A percentile compares a stretch with the other conserved stretches of the same genome.
Conservation (phyloP, 2,113 vertebrate species). For the Eulemur rufifrons region DNA sequence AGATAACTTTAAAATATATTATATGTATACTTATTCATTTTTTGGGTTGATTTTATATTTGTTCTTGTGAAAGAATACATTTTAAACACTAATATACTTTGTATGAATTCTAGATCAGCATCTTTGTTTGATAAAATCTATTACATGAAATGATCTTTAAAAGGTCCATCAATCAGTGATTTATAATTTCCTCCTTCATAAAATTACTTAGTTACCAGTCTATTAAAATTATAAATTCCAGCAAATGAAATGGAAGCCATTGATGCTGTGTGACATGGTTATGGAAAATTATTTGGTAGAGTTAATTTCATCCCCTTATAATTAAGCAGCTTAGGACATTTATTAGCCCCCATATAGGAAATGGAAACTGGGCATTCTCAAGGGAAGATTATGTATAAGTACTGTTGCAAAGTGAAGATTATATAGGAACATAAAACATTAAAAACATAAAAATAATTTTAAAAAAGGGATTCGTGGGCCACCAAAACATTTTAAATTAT, state of each 20-base stretch:
- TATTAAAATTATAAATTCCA: conserved; percentile 48
- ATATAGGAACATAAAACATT: neutral
- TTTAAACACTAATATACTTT: neutral
- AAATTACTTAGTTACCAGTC: conserved; percentile 37
- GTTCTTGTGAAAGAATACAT: conserved; percentile 37
- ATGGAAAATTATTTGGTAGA: conserved; percentile 20
- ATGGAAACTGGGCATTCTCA: conserved; percentile 5
- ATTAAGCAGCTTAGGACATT: neutral
- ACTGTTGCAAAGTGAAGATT: neutral
- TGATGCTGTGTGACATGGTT: conserved; percentile 35
- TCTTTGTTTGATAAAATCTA: conserved; percentile 39
- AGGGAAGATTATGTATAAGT: neutral
- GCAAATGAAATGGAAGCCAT: conserved; percentile 41
- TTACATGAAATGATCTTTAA: neutral
- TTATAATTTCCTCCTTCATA: conserved; percentile 58
- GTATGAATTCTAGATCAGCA: conserved; percentile 6
- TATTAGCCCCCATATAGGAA: neutral
- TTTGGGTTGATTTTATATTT: neutral
- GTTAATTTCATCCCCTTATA: conserved; percentile 23
- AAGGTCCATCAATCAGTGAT: neutral
- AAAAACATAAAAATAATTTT: neutral
- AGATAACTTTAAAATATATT: neutral
- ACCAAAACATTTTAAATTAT: neutral
- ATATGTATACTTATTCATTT: neutral
- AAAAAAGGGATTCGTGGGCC: neutral